phyloP scores from a whole-genome alignment of 2,113 vertebrate species.

The Eulemur rufifrons region DNA sequence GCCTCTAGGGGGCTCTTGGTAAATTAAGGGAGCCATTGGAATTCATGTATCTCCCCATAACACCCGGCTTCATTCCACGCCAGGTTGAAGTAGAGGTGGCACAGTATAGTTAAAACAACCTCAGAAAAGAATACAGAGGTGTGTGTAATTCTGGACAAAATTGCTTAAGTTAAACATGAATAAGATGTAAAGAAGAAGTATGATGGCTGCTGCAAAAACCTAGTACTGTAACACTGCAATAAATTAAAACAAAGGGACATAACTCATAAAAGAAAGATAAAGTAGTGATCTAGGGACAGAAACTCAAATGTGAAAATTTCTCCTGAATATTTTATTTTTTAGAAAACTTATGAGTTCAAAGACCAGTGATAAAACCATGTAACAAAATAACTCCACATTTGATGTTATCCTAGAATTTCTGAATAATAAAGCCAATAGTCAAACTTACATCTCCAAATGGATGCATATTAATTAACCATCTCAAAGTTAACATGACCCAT shows the following conservation, averaged over 20 bases:
- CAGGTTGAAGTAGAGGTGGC: background rate
- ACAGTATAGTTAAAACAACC: background rate
- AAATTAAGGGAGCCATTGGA: background rate
- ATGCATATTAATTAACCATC: background rate
- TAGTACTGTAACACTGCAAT: background rate
- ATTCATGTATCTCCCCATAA: background rate
- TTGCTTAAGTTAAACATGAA: background rate
- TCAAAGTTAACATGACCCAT: background rate
- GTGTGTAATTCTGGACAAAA: background rate
- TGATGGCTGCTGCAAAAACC: background rate
- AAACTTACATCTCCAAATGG: background rate
- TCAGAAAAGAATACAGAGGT: background rate
- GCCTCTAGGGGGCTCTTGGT: background rate
- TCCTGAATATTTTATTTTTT: background rate
- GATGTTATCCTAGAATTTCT: background rate
- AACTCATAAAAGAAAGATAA: background rate
- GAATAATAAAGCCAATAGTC: background rate
- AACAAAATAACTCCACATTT: background rate
- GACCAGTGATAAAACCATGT: background rate
- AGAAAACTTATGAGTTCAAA: background rate
- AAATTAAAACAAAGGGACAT: background rate
- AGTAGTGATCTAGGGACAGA: background rate
- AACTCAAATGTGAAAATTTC: background rate
- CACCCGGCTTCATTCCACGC: background rate
- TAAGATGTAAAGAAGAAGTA: background rate